Percentiles rank a stretch among this genome's conserved stretches.
Evolutionary conservation across 1,140 invertebrate genomes (phyloP).

Genomic region (Bombus polaris): DNA sequence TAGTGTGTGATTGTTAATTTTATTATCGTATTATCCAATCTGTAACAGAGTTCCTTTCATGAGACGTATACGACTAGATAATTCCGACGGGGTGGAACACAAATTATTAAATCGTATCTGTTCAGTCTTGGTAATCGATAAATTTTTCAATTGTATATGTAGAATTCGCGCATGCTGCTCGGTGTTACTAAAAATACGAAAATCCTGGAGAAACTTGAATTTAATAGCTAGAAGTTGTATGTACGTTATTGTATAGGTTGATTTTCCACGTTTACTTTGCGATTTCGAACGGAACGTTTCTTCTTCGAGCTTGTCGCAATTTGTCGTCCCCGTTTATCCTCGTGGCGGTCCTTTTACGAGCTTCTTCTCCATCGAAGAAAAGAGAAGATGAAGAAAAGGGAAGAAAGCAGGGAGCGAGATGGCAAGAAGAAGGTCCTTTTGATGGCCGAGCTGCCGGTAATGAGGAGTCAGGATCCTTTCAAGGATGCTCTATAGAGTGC

Average conservation of each 20-base stretch:
- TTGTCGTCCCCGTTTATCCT: slow-evolving; percentile 62
- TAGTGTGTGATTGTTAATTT: no score
- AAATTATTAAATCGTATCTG: no score
- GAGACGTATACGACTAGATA: no score
- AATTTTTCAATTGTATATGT: no score
- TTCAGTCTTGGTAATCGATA: no score
- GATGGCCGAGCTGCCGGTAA: slow-evolving; percentile 76
- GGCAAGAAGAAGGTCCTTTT: slow-evolving; percentile 72
- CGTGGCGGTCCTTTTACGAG: slow-evolving; percentile 65
- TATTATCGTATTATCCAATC: no score
- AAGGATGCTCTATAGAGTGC: slow-evolving; percentile 74
- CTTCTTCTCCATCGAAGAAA: slow-evolving; percentile 59
- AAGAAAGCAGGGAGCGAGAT: slow-evolving; percentile 30
- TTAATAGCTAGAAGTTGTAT: neutral
- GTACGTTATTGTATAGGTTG: neutral
- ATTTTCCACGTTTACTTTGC: slow-evolving; percentile 11
- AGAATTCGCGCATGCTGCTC: no score
- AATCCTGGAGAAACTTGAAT: neutral
- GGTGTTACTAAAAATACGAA: no score
- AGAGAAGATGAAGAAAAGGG: slow-evolving; percentile 5
- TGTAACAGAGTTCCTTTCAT: no score
- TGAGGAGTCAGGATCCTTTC: slow-evolving; percentile 80
- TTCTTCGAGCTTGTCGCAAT: slow-evolving; percentile 57
- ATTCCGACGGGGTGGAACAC: no score
- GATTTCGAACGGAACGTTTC: slow-evolving; percentile 25